Conservation (phyloP, 2,797 vertebrate species). For the Hypotaenidia philippensis region DNA sequence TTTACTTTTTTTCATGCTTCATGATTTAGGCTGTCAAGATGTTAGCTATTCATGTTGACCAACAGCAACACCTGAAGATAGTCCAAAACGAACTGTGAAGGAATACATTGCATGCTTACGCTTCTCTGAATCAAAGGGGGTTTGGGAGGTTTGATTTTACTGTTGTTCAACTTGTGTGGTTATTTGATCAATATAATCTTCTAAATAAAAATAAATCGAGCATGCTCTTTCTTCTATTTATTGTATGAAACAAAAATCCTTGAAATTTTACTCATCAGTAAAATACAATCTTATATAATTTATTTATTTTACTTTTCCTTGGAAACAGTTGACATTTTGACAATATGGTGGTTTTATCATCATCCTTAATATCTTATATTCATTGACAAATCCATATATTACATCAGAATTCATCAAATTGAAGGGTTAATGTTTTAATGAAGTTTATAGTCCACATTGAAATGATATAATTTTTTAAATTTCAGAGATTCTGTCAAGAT, state of each 20-base stretch:
- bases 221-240: background rate
- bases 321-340: background rate
- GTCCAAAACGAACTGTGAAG: background rate
- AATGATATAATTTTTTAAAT: background rate
- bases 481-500: background rate
- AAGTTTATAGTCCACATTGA: background rate
- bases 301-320: background rate
- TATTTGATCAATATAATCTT: background rate
- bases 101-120: background rate
- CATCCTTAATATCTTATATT: background rate
- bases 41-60: background rate
- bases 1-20: conserved; percentile 10
- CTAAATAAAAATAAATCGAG: background rate
- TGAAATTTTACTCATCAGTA: background rate
- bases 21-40: conserved; percentile 3
- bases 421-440: background rate
- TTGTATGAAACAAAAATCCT: background rate
- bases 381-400: background rate
- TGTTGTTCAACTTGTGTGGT: background rate
- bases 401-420: background rate
- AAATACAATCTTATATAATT: background rate
- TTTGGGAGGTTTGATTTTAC: background rate
- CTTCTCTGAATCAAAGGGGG: background rate
- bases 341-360: background rate
- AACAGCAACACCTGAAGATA: background rate